Percentiles rank a stretch among this genome's conserved stretches.
phyloP scores from a whole-genome alignment of 2,113 vertebrate species.

The Dolichallabes microphthalmus region DNA sequence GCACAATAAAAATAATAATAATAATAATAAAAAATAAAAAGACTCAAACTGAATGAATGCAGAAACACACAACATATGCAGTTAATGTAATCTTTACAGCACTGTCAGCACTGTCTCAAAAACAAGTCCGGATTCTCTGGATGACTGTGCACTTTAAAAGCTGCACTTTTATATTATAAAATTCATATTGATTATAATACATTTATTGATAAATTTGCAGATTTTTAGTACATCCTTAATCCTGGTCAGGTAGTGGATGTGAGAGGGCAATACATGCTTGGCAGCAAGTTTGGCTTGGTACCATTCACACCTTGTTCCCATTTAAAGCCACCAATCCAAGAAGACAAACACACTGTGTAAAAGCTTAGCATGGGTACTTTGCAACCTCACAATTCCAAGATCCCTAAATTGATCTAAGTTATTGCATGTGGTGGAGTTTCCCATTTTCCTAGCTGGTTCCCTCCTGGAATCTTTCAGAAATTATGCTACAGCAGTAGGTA shows the following conservation, averaged over 20 bases:
- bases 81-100: not conserved
- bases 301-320: not conserved
- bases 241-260: not conserved
- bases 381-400: not conserved
- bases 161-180: not conserved
- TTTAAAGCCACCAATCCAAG: not conserved
- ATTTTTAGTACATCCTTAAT: not conserved
- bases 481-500: too few species aligned
- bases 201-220: not conserved
- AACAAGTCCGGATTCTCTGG: too few species aligned
- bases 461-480: too few species aligned
- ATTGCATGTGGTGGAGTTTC: not conserved
- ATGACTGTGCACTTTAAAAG: not conserved
- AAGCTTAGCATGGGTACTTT: not conserved
- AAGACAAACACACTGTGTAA: not conserved
- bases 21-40: not conserved
- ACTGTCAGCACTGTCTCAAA: conserved; percentile 6
- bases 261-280: not conserved
- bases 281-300: not conserved
- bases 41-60: not conserved
- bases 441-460: not conserved
- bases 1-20: conserved; percentile 13
- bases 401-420: not conserved
- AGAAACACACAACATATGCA: not conserved
- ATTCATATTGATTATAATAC: not conserved